A percentile compares a stretch with the other conserved stretches of the same genome.
These are phyloP conservation scores for Podabrus alpinus DNA, from an alignment of 2,888 invertebrate genomes.

Conservation along the genomic window DNA sequence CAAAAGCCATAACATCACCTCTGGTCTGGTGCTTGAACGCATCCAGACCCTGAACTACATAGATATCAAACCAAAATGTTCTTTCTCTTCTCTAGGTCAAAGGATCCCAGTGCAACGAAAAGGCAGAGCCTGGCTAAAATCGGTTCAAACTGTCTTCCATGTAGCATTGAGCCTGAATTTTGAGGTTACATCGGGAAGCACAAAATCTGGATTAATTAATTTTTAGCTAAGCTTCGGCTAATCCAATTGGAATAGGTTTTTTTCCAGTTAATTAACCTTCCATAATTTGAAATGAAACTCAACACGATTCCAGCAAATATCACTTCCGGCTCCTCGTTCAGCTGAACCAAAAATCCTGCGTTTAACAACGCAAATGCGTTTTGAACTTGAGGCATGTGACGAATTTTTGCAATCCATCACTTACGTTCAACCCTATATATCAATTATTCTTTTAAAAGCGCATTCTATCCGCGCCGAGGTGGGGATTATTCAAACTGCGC, in stretches of 20 bases:
- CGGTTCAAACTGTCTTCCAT: too few species aligned
- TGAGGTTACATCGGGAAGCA: conserved; percentile 69
- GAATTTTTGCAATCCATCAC: too few species aligned
- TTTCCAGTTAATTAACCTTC: conserved; percentile 60
- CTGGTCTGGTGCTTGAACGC: conserved; percentile 73
- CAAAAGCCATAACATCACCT: too few species aligned
- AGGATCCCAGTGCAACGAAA: too few species aligned
- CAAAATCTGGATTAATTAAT: conserved; percentile 66
- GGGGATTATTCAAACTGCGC: too few species aligned
- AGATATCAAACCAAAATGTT: too few species aligned
- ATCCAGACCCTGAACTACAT: too few species aligned
- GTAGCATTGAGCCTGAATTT: too few species aligned
- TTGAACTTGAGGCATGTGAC: too few species aligned
- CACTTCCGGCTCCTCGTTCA: conserved; percentile 54
- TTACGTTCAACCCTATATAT: conserved; percentile 66
- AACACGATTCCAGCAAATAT: conserved; percentile 63
- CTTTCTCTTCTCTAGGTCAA: conserved; percentile 73
- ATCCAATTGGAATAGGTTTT: conserved; percentile 52
- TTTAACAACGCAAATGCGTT: conserved; percentile 75
- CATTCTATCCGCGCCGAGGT: too few species aligned
- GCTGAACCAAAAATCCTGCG: conserved; percentile 68
- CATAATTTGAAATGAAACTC: conserved; percentile 58
- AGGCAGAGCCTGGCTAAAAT: too few species aligned
- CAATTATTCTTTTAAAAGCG: conserved; percentile 34
- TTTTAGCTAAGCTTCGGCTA: conserved; percentile 56